phyloP scores from a whole-genome alignment of 2,113 vertebrate genomes.

The Spilogale gracilis region DNA sequence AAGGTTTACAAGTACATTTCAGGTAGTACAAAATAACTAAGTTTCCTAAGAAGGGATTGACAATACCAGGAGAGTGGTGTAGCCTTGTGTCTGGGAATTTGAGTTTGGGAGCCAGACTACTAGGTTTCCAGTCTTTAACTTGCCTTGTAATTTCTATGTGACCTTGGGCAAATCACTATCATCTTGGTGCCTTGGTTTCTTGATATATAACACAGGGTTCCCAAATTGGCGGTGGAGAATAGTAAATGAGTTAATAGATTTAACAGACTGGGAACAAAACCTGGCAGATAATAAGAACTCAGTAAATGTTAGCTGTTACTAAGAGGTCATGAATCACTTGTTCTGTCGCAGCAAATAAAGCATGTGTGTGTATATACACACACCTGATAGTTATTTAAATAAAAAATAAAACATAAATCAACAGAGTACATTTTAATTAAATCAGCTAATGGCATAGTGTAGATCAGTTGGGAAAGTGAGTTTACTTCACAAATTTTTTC shows the following conservation, averaged over 20 bases:
- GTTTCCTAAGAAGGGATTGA: background rate
- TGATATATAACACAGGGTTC: background rate
- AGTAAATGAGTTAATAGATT: slow-evolving; percentile 38
- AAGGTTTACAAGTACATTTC: background rate
- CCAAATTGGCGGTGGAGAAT: background rate
- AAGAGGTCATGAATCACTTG: slow-evolving; percentile 38
- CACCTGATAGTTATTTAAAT: slow-evolving; percentile 25
- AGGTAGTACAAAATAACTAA: background rate
- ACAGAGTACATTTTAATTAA: slow-evolving; percentile 67
- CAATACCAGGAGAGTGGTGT: background rate
- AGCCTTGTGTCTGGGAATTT: background rate
- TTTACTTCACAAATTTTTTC: slow-evolving; percentile 68
- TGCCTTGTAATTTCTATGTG: background rate
- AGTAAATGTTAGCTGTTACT: slow-evolving; percentile 30
- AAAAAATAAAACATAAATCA: slow-evolving; percentile 53
- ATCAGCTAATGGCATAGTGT: slow-evolving; percentile 26
- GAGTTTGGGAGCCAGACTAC: background rate
- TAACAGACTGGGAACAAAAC: background rate
- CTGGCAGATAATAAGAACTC: background rate
- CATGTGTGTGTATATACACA: background rate
- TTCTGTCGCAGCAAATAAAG: slow-evolving; percentile 44
- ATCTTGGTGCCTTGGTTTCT: background rate
- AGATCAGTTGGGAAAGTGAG: slow-evolving; percentile 39
- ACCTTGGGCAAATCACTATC: background rate
- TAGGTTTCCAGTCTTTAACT: background rate